Evolutionary conservation across 2,888 invertebrate genomes (phyloP), one percentile per base, ranked within the genome.

Genomic region (Caenorhabditis parvicauda): DNA sequence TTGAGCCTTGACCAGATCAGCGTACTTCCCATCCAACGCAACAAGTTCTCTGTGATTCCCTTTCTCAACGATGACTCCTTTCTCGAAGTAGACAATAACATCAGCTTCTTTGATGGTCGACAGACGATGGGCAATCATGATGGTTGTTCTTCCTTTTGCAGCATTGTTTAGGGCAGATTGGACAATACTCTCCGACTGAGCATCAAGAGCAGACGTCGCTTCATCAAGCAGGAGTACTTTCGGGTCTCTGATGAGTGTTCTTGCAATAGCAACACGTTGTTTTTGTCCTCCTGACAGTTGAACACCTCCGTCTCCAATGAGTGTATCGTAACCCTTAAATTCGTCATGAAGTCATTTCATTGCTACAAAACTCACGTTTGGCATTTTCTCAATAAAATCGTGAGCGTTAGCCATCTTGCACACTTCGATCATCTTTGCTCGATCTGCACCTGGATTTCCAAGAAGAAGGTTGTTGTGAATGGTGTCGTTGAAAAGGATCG

Each of bases 141-240:
- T 72, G 9, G 70, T 70, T 4, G 72, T 68, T 35, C 71, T 63
- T 43, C 70, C 72, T 19, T 61, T 60, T 5, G 64, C 44, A 3
- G 72, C 72, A 28, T 68, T 70, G 52, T 70, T 65, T 35, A 71
- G 42, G 9, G 70, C 72, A 9, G 59, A 53, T 46, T 72, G 70
- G 3, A 70, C 68, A 28, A 68, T 42, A 32, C 63, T 64, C 52
- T 70, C 70, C 57, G 54, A 55, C 25, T 69, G 60, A 25, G 66
- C 64, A 59, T 70, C 70, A 4, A 58, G 50, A 39, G 70, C 70
- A 17, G 64, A 65, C 2, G 70, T 70, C 1, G 70, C 70, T 45
- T 66, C 66, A 47, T 63, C 63, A 3, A 66, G 55, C 7, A 66
- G 52, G 25, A 66, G 37, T 2, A 69, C 56, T 37, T 59, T 61